Evolutionary conservation across 2,797 vertebrate genomes (phyloP).

Genomic region (Pogoniulus pusillus): DNA sequence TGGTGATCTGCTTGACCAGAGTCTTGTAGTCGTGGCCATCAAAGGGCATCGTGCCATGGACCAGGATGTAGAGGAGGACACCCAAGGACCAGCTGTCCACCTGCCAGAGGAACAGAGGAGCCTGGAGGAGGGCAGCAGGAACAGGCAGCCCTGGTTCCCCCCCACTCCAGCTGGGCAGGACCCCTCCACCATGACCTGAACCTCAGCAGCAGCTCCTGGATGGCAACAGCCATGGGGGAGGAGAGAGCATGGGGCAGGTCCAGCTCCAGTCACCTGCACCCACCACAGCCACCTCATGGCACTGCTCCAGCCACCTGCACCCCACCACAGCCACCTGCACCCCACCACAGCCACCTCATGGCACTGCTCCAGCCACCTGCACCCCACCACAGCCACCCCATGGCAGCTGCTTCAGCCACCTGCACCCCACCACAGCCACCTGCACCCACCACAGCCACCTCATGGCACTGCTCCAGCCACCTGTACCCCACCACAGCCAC

Average conservation of each 20-base stretch:
- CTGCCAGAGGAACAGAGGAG: conserved; percentile 56
- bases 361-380: no score
- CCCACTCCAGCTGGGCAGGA: neutral
- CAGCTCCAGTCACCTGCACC: neutral
- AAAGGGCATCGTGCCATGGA: conserved; percentile 95
- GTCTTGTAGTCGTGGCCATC: conserved; percentile 90
- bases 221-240: rapidly evolving
- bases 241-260: rapidly evolving
- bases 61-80: conserved; percentile 92
- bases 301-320: neutral
- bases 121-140: neutral
- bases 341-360: rapidly evolving
- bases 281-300: rapidly evolving
- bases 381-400: rapidly evolving
- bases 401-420: neutral
- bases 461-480: neutral
- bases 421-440: neutral
- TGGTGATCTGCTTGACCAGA: conserved; percentile 92
- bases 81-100: conserved; percentile 99
- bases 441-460: neutral
- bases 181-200: neutral
- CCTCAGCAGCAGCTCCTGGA: rapidly evolving
- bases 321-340: neutral
- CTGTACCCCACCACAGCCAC: neutral
- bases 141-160: rapidly evolving